Evolutionary conservation across 2,888 invertebrate species (phyloP).

Genomic region (Formica aserva): DNA sequence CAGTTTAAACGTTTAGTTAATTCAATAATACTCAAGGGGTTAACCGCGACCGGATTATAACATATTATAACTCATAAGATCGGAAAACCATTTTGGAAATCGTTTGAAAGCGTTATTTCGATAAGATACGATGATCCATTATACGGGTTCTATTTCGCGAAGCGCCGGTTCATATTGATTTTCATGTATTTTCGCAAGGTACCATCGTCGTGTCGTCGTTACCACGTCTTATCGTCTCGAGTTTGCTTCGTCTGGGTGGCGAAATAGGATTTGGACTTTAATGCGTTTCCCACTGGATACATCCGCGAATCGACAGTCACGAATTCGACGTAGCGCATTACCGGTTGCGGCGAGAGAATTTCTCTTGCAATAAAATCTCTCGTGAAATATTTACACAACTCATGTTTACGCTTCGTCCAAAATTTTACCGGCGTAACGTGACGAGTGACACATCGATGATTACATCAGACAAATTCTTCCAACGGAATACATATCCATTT

Average conservation of each 20-base stretch:
- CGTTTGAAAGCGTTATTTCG: slow-evolving; percentile 41
- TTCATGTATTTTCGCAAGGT: slow-evolving; percentile 48
- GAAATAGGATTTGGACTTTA: slow-evolving; percentile 59
- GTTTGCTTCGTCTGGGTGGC: slow-evolving; percentile 58
- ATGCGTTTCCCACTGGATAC: slow-evolving; percentile 56
- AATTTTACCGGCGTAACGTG: slow-evolving; percentile 28
- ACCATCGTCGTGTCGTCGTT: slow-evolving; percentile 48
- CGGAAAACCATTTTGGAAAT: slow-evolving; percentile 54
- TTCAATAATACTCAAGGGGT: not conserved
- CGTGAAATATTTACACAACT: slow-evolving; percentile 53
- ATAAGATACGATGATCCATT: slow-evolving; percentile 54
- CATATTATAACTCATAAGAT: slow-evolving; percentile 32
- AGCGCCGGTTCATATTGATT: slow-evolving; percentile 53
- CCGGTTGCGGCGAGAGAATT: slow-evolving; percentile 29
- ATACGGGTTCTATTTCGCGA: slow-evolving; percentile 42
- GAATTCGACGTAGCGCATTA: slow-evolving; percentile 49
- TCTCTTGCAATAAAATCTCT: slow-evolving; percentile 41
- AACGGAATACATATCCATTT: slow-evolving; percentile 11
- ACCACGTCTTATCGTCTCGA: slow-evolving; percentile 49
- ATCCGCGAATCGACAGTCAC: slow-evolving; percentile 54
- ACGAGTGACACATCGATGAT: slow-evolving; percentile 28
- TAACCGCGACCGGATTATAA: slow-evolving; percentile 5
- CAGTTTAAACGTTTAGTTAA: slow-evolving; percentile 23
- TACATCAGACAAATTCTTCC: slow-evolving; percentile 20
- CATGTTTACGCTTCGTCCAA: slow-evolving; percentile 32